Conservation (phyloP, 30 jellyfish, hydroid and myxozoan species). For the Hydractinia echinata region DNA sequence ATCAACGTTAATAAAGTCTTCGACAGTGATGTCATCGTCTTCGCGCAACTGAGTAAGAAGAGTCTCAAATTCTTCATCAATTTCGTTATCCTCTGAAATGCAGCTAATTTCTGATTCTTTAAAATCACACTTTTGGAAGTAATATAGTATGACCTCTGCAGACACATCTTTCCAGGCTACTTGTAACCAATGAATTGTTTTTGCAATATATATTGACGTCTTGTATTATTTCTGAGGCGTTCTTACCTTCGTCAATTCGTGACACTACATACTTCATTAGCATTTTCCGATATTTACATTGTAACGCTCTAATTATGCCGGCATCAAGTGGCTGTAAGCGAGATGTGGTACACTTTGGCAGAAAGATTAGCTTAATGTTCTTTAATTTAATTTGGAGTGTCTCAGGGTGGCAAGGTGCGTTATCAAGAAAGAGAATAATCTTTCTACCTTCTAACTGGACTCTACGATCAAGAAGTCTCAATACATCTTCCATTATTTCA, state of each 20-base stretch:
- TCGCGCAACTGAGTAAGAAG: too few relatives aligned
- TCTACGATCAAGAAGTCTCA: constrained; percentile 19
- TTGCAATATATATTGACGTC: neutral
- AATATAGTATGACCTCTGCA: too few relatives aligned
- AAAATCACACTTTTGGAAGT: neutral
- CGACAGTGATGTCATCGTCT: too few relatives aligned
- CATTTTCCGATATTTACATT: constrained; percentile 17
- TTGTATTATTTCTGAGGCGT: neutral
- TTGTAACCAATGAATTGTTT: neutral
- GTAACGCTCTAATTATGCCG: constrained; percentile 27
- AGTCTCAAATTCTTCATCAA: too few relatives aligned
- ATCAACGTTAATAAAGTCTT: too few relatives aligned
- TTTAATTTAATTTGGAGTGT: constrained; percentile 16
- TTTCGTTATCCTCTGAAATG: too few relatives aligned
- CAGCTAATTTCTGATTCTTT: neutral
- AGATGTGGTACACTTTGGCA: constrained; percentile 45
- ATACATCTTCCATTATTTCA: constrained; percentile 36
- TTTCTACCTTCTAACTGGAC: neutral
- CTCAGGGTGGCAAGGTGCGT: constrained; percentile 64
- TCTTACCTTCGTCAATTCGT: constrained; percentile 9
- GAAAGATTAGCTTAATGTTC: constrained; percentile 27
- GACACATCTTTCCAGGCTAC: too few relatives aligned
- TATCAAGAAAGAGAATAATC: constrained; percentile 42
- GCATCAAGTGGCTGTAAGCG: constrained; percentile 48
- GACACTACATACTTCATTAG: constrained; percentile 1